A percentile compares a stretch with the other conserved stretches of the same genome.
Evolutionary conservation across 2,113 vertebrate genomes (phyloP).

Genomic region (Eretmochelys imbricata): DNA sequence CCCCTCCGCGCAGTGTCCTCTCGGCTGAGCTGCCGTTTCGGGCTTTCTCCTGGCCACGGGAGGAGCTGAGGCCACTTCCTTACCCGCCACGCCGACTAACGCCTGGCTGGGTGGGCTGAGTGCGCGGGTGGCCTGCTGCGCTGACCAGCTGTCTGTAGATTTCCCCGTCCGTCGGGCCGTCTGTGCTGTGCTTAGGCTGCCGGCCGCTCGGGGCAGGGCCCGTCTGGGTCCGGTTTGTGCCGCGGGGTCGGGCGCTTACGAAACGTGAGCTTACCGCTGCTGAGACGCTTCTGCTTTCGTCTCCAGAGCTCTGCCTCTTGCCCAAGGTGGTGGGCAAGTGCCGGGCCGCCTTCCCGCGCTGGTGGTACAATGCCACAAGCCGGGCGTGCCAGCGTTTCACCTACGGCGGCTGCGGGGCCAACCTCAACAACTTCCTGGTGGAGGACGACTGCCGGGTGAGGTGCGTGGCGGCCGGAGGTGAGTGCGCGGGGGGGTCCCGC

Average conservation of each 20-base stretch:
- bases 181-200: background rate
- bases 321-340: conserved; percentile 76
- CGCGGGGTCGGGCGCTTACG: too few species aligned
- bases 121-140: background rate
- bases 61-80: background rate
- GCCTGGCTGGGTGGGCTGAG: background rate
- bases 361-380: conserved; percentile 78
- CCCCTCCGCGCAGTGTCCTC: background rate
- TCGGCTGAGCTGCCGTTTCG: background rate
- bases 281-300: background rate
- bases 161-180: background rate
- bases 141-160: background rate
- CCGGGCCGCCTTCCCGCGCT: conserved; percentile 76
- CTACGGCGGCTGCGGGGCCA: conserved; percentile 84
- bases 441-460: conserved; percentile 70
- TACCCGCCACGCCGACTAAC: background rate
- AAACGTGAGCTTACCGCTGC: too few species aligned
- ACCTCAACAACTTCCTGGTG: conserved; percentile 79
- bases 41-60: background rate
- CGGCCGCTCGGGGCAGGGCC: background rate
- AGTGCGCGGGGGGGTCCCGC: background rate
- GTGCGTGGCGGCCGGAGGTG: conserved; percentile 66
- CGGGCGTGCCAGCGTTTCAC: conserved; percentile 77
- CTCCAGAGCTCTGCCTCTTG: conserved; percentile 73
- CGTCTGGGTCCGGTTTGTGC: too few species aligned